Base-by-base conservation (phyloP, 2,113 vertebrate genomes). In the Anhinga rufa region DNA sequence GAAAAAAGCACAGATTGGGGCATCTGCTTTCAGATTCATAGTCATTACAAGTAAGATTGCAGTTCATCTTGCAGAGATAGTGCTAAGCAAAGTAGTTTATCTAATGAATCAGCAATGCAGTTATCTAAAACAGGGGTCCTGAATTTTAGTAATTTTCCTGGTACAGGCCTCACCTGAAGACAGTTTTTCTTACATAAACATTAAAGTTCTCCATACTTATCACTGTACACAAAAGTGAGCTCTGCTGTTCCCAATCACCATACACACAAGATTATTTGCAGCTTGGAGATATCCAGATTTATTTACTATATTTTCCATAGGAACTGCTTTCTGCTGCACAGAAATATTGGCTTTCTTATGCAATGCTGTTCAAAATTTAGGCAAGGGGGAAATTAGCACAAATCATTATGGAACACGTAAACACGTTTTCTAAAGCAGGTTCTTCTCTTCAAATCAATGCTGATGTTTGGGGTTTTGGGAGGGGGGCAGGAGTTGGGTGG, bases 351-450 rank as follows among this genome's bases (percentile, higher is more conserved):
- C 44, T 93, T 82, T 76, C 74, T 85, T 78, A 91, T 90, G 87
- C 40, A 65, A 46, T 24, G 62, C 70, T 91, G 66, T n/a, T 80
- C 66, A 70, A 71, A 82, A 38, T 88, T 64, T 69, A 75, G 36
- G 65, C 0, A 44, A 19, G 28, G 64, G 44, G 28, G 79, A 24
- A 60, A 88, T 78, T 17, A 74, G 58, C 58, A 86, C 91, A 88
- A 86, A 70, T 66, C 1, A 0, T 71, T 49, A 87, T 2, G 8
- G 61, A 84, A 88, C 86, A 93, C 3, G 26, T 22, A 85, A 90
- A 96, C 66, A 85, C 11, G 0, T 66, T 82, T 85, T 77, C 92
- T 95, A 97, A 95, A 97, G 95, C 95, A 97, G 91, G 94, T 93
- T 97, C 95, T 95, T 97, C 95, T 97, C 70, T 95, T 90, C 95